A percentile compares a stretch with the other conserved stretches of the same genome.
Conservation (phyloP, 2,113 vertebrate genomes). For the Perca fluviatilis region DNA sequence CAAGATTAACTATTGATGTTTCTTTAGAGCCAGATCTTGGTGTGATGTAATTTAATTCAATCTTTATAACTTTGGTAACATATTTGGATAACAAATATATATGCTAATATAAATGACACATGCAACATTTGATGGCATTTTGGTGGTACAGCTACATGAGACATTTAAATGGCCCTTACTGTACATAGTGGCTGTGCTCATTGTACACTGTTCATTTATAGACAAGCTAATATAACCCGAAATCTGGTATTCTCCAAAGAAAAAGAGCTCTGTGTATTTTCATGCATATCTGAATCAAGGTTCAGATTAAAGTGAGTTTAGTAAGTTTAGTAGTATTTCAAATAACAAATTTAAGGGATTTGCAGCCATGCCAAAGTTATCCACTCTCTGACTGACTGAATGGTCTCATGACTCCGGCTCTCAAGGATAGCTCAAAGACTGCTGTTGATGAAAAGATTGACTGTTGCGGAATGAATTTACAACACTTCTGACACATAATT, state of each 20-base stretch:
- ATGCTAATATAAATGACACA: too few species aligned
- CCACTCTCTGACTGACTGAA: too few species aligned
- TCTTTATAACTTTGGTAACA: neutral
- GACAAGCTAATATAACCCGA: neutral
- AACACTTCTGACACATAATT: conserved; percentile 7
- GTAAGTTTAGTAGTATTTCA: neutral
- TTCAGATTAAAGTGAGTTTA: neutral
- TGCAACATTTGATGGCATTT: too few species aligned
- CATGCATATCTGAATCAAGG: neutral
- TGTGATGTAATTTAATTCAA: neutral
- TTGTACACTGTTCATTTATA: neutral
- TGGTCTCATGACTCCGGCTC: neutral
- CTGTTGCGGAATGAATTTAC: conserved; percentile 19
- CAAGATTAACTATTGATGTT: too few species aligned
- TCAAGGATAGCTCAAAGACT: conserved; percentile 2
- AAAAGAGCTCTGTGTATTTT: neutral
- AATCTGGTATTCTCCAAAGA: neutral
- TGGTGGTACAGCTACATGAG: too few species aligned
- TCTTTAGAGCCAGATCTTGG: too few species aligned
- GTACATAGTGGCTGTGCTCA: neutral
- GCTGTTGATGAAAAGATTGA: conserved; percentile 5
- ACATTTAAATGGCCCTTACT: neutral
- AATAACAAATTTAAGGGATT: neutral
- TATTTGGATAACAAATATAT: neutral
- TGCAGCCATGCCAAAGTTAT: neutral